Percentiles rank a stretch among this genome's conserved stretches.
phyloP scores from a whole-genome alignment of 2,113 vertebrate species.

The Anguilla japonica region DNA sequence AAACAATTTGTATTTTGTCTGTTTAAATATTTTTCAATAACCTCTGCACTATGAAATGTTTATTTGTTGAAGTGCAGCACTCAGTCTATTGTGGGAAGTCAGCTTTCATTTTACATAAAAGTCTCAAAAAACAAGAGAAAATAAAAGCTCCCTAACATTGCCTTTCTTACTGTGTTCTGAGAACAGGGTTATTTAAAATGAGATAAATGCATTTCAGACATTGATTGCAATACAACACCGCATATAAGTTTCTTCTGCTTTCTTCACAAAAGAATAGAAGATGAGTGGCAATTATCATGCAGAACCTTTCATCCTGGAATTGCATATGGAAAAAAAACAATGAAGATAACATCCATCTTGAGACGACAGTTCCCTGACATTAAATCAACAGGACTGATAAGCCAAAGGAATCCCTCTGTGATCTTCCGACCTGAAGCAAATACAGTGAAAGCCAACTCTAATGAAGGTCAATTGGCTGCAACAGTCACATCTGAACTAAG shows the following conservation, averaged over 20 bases:
- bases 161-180: not conserved
- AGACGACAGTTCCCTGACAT: constrained; percentile 13
- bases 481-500: constrained; percentile 25
- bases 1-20: not conserved
- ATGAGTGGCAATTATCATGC: not conserved
- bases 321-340: constrained; percentile 2
- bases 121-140: not conserved
- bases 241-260: not conserved
- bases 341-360: not conserved
- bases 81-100: not conserved
- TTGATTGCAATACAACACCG: not conserved
- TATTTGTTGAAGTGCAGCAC: not conserved
- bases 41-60: not conserved
- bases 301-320: constrained; percentile 3
- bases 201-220: not conserved
- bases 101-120: not conserved
- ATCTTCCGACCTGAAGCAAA: constrained; percentile 15
- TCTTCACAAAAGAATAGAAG: not conserved
- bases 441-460: constrained; percentile 24
- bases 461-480: constrained; percentile 31
- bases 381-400: constrained; percentile 10
- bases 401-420: not conserved
- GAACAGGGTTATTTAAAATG: not conserved
- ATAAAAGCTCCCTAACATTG: not conserved
- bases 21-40: not conserved